Base-by-base conservation (phyloP, 2,113 vertebrate species). In the Nettapus auritus region DNA sequence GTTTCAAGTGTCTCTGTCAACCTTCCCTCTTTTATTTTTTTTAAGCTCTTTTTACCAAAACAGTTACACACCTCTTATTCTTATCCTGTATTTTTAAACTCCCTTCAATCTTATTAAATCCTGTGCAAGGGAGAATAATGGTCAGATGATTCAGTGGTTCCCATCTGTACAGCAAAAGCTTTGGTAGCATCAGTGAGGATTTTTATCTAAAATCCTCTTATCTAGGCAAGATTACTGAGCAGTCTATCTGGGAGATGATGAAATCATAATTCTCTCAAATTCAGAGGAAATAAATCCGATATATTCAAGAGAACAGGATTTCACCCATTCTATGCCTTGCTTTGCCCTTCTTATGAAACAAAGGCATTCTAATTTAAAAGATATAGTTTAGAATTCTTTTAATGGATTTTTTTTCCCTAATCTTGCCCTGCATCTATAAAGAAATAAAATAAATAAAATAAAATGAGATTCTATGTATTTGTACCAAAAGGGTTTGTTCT, bases 101-200 rank as follows among this genome's bases (percentile, higher is more conserved):
- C n/a, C 17, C 17, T 78, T 87, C 90, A 91, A 94, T 90, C 57
- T 90, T 71, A 56, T 38, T 82, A 94, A 96, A 88, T 90, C 74
- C 88, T 64, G 23, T 89, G 62, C 48, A 71, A 95, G 31, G 55
- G 9, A 70, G 13, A 75, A 36, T 84, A 90, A 89, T 73, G 69
- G 48, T 10, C 76, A 73, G 66, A 70, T 71, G 70, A 80, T 75
- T 96, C 60, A 78, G 75, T 42, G 34, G 29, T 80, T 86, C 56
- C 78, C 66, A 92, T 79, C 55, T 82, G 89, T 82, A 87, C 71
- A 82, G 62, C 42, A 94, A 90, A 67, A 89, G 6, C 74, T 86
- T 75, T 84, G 44, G 52, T 77, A 93, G 20, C 71, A 57, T 76
- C 79, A 86, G n/a, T 33, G 38, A 75, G 75, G 71, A 64, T 92